Percentiles rank a stretch among this genome's conserved stretches.
Evolutionary conservation across 2,113 vertebrate species (phyloP).

Genomic region (Pontoporia blainvillei): DNA sequence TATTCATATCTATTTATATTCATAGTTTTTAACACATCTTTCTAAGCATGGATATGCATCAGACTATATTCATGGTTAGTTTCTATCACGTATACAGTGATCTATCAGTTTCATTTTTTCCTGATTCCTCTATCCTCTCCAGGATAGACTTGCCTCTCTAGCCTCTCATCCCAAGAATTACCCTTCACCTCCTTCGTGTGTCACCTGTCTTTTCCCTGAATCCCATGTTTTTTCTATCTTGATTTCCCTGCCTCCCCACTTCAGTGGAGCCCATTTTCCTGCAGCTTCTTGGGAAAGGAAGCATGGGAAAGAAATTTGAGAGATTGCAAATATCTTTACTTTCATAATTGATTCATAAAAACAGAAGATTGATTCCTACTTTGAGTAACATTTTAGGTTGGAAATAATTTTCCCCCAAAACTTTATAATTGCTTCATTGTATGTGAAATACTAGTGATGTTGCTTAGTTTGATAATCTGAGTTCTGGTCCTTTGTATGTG

Average conservation of each 20-base stretch:
- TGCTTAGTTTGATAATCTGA: not conserved
- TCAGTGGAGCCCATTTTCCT: not conserved
- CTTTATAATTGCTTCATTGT: not conserved
- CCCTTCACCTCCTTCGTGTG: not conserved
- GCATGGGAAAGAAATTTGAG: not conserved
- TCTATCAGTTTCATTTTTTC: not conserved
- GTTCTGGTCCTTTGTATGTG: not conserved
- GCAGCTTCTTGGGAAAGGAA: not conserved
- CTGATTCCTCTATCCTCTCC: not conserved
- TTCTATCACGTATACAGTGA: not conserved
- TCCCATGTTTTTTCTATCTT: not conserved
- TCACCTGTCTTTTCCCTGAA: not conserved
- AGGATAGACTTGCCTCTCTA: not conserved
- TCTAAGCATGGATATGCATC: not conserved
- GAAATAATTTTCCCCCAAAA: not conserved
- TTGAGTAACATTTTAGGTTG: not conserved
- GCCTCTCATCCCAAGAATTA: not conserved
- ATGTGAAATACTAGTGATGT: not conserved
- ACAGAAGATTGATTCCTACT: not conserved
- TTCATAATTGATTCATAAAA: not conserved
- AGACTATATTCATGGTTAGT: not conserved
- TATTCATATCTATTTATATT: not conserved
- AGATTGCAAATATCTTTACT: not conserved
- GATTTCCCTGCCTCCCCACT: not conserved
- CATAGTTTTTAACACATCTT: not conserved